Evolutionary conservation across 2,113 vertebrate species (phyloP).

Genomic region (Equus quagga): DNA sequence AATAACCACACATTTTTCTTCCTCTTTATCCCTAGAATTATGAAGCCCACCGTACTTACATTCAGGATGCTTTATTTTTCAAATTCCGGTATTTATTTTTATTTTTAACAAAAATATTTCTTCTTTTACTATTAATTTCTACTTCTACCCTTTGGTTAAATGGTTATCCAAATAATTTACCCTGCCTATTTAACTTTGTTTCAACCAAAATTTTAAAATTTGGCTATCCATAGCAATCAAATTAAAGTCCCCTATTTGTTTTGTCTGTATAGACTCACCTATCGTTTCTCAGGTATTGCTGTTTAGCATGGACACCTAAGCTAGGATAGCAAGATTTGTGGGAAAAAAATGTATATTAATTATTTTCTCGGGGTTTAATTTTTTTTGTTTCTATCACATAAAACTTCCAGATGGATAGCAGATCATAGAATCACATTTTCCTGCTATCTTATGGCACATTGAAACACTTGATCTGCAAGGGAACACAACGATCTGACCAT

Average conservation of each 20-base stretch:
- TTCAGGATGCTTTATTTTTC: background rate
- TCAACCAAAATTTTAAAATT: background rate
- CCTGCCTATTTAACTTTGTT: background rate
- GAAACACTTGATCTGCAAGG: conserved; percentile 42
- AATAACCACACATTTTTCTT: background rate
- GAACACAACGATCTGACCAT: background rate
- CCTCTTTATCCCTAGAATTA: background rate
- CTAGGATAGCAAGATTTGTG: background rate
- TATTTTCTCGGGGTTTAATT: conserved; percentile 22
- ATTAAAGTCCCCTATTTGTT: background rate
- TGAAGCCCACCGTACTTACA: background rate
- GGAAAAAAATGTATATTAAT: conserved; percentile 1
- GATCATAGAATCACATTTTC: conserved; percentile 13
- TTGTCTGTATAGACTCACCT: background rate
- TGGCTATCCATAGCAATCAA: background rate
- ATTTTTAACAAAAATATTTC: conserved; percentile 6
- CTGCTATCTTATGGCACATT: background rate
- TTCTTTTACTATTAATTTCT: conserved; percentile 22
- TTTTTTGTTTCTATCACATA: conserved; percentile 20
- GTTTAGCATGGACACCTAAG: background rate
- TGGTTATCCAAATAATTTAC: background rate
- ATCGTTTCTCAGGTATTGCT: background rate
- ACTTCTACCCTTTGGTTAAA: background rate
- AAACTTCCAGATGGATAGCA: conserved; percentile 57
- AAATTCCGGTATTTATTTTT: conserved; percentile 16